Evolutionary conservation across 2,113 vertebrate species (phyloP).

Genomic region (Bubo bubo): DNA sequence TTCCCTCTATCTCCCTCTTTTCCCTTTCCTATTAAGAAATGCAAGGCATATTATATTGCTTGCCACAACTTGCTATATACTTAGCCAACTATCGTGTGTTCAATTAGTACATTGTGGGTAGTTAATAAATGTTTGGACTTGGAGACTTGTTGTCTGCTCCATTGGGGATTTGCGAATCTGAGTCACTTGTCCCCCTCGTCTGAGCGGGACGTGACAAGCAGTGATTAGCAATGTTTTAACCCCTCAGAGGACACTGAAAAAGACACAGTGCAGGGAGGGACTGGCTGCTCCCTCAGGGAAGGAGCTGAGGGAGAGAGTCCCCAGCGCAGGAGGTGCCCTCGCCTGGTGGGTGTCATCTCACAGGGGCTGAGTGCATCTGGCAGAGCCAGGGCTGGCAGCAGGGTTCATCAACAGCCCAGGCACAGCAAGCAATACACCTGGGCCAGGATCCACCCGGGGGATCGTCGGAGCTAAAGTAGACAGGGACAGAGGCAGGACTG

Average conservation of each 20-base stretch:
- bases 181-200: too few species aligned
- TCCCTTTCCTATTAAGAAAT: too few species aligned
- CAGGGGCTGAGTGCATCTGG: rapidly evolving
- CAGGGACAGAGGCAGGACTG: not conserved
- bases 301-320: not conserved
- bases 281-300: not conserved
- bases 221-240: not conserved
- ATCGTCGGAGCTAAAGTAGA: not conserved
- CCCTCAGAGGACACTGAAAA: not conserved
- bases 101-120: too few species aligned
- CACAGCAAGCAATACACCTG: not conserved
- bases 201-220: too few species aligned
- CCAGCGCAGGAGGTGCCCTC: not conserved
- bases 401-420: rapidly evolving
- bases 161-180: too few species aligned
- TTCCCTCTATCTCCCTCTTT: too few species aligned
- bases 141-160: too few species aligned
- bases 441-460: rapidly evolving
- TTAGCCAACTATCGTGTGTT: too few species aligned
- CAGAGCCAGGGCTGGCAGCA: not conserved
- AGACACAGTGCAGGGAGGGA: rapidly evolving
- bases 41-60: too few species aligned
- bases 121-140: too few species aligned
- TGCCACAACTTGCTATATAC: too few species aligned
- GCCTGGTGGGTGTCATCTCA: rapidly evolving